Percentiles rank a stretch among this genome's conserved stretches.
Conservation (phyloP, 1,140 invertebrate genomes). For the Eurytemora carolleeae region DNA sequence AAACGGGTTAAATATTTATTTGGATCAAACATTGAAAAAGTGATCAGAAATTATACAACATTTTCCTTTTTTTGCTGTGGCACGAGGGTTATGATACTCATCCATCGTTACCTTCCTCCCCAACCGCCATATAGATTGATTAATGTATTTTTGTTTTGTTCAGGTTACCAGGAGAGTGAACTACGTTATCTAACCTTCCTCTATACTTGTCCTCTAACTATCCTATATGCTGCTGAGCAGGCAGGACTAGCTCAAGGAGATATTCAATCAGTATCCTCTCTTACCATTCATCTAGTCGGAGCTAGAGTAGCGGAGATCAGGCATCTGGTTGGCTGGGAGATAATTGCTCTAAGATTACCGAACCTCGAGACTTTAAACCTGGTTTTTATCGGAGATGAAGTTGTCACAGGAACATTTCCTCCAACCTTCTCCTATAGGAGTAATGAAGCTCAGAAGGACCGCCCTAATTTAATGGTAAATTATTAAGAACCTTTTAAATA, state of each 20-base stretch:
- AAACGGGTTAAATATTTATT: no score
- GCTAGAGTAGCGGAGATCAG: conserved; percentile 9
- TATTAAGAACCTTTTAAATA: no score
- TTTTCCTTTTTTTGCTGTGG: no score
- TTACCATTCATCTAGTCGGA: conserved; percentile 14
- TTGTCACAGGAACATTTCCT: background rate
- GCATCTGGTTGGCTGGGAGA: conserved; percentile 9
- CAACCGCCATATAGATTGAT: no score
- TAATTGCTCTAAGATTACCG: conserved; percentile 5
- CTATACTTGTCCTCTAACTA: conserved; percentile 13
- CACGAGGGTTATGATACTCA: no score
- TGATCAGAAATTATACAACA: no score
- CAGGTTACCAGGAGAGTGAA: conserved; percentile 9
- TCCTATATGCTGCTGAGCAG: conserved; percentile 2
- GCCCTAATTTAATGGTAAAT: background rate
- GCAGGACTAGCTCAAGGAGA: background rate
- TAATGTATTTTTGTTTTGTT: no score
- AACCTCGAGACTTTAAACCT: conserved; percentile 4
- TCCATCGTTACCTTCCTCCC: no score
- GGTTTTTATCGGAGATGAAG: conserved; percentile 13
- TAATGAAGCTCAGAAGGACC: conserved; percentile 5
- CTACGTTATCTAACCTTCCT: conserved; percentile 14
- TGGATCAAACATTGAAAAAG: no score
- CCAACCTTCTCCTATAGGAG: conserved; percentile 5
- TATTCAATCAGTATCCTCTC: background rate